Conservation (phyloP, 2,797 vertebrate species). For the Scomberomorus guttatus region DNA sequence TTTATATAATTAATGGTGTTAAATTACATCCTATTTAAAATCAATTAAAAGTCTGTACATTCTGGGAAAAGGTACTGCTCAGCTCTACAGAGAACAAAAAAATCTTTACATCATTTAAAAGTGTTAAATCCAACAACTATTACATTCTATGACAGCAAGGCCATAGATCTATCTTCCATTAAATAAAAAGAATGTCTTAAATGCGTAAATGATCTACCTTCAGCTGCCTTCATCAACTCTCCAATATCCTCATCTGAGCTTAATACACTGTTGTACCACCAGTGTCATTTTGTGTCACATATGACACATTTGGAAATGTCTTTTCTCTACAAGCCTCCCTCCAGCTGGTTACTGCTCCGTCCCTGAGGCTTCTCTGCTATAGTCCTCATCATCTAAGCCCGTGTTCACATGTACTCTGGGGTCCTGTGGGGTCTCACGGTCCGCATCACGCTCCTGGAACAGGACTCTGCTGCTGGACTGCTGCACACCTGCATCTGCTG, state of each 20-base stretch:
- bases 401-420: not conserved
- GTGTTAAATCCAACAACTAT: not conserved
- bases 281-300: not conserved
- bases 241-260: not conserved
- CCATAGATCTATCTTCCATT: not conserved
- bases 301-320: not conserved
- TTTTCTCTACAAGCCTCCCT: not conserved
- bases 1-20: no score
- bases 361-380: constrained; percentile 38
- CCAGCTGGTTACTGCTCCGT: not conserved
- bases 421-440: constrained; percentile 4
- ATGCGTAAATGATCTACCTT: no score
- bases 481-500: constrained; percentile 3
- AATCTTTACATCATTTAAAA: not conserved
- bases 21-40: no score
- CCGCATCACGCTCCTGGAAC: not conserved
- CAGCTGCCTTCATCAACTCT: not conserved
- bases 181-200: not conserved
- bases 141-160: not conserved
- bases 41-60: no score
- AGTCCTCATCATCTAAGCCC: constrained; percentile 47
- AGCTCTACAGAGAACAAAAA: not conserved
- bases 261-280: not conserved
- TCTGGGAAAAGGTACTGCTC: not conserved
- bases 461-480: constrained; percentile 20